Conservation (phyloP, 2,797 vertebrate genomes). For the Fringilla coelebs region DNA sequence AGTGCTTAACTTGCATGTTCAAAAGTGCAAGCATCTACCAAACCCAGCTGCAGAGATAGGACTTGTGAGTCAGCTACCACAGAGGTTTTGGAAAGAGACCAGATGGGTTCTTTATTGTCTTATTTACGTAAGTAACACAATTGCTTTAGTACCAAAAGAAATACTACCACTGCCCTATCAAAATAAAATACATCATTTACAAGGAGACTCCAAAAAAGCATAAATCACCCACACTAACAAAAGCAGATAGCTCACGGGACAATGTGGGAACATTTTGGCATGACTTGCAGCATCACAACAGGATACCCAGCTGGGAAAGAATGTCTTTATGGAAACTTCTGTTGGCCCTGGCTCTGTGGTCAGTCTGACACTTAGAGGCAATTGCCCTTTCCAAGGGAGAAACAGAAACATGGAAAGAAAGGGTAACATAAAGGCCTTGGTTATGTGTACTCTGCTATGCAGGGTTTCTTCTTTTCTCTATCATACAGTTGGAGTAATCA, state of each 20-base stretch:
- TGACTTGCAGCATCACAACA: neutral
- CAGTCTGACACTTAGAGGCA: neutral
- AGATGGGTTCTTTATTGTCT: neutral
- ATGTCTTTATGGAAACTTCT: neutral
- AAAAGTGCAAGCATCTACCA: neutral
- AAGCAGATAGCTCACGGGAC: neutral
- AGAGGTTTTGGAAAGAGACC: neutral
- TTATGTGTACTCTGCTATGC: neutral
- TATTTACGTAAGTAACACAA: neutral
- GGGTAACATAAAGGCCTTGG: neutral
- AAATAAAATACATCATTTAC: neutral
- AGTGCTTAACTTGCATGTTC: neutral
- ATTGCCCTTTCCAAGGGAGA: neutral
- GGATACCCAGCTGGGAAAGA: neutral
- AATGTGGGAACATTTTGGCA: neutral
- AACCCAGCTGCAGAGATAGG: neutral
- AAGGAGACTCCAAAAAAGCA: neutral
- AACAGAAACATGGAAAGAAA: neutral
- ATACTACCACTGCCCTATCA: neutral
- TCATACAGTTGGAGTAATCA: neutral
- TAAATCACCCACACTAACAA: neutral
- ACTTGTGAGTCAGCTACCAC: neutral
- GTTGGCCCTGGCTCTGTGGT: fast-evolving
- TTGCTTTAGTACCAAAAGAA: neutral
- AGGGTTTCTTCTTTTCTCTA: neutral